These are phyloP conservation scores for Lepidothrix coronata DNA, from an alignment of 2,113 vertebrate genomes.

Conservation along the genomic window DNA sequence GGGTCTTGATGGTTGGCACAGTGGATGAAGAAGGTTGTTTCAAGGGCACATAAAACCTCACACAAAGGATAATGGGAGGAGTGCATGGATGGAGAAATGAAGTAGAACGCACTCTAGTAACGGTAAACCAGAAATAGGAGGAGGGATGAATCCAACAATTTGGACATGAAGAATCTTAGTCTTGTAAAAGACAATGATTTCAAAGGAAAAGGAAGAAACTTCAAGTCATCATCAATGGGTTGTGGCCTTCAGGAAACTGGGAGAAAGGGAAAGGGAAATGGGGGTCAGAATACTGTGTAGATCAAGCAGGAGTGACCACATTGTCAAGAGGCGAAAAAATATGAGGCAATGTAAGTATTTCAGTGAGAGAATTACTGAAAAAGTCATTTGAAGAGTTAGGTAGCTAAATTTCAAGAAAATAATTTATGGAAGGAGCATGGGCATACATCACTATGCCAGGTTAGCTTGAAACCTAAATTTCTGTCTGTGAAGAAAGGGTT, in stretches of 20 bases:
- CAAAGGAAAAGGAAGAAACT: not conserved
- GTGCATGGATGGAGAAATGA: not conserved
- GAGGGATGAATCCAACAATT: not conserved
- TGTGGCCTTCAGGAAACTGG: not conserved
- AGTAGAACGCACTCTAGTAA: not conserved
- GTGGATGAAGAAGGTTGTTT: not conserved
- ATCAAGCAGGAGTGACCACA: not conserved
- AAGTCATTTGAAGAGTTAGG: not conserved
- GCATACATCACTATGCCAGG: accelerated
- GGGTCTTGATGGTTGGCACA: not conserved
- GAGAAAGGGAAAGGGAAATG: not conserved
- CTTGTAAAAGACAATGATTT: not conserved
- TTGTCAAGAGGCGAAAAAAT: not conserved
- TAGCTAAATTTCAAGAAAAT: not conserved
- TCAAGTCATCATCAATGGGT: not conserved
- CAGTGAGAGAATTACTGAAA: not conserved
- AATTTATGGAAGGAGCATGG: not conserved
- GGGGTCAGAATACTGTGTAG: not conserved
- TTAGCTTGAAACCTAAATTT: not conserved
- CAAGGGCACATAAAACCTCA: not conserved
- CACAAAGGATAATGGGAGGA: not conserved
- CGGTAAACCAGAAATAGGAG: not conserved
- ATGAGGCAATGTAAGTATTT: not conserved
- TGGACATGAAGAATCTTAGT: not conserved
- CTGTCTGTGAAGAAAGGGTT: not conserved